phyloP scores from a whole-genome alignment of 2,797 vertebrate genomes.

The Tympanoctomys barrerae region DNA sequence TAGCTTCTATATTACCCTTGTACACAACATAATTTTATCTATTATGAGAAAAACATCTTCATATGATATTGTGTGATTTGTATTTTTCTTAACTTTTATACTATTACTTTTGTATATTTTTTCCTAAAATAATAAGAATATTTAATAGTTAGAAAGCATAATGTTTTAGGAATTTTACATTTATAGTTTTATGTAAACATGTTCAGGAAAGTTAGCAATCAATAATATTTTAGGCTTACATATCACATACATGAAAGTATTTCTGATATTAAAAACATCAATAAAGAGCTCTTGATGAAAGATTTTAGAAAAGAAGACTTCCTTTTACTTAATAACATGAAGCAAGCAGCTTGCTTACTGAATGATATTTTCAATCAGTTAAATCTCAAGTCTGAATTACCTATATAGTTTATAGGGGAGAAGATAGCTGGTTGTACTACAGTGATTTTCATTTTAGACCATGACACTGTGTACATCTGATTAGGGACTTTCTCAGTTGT shows the following conservation, averaged over 20 bases:
- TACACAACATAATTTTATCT: neutral
- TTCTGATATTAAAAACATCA: neutral
- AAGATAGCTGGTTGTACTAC: neutral
- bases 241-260: neutral
- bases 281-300: conserved; percentile 12
- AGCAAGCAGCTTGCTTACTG: neutral
- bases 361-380: conserved; percentile 36
- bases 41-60: conserved; percentile 30
- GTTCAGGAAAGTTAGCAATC: conserved; percentile 1
- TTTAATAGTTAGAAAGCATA: conserved; percentile 46
- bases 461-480: neutral
- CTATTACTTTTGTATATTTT: neutral
- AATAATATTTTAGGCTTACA: conserved; percentile 35
- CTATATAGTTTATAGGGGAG: neutral
- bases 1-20: neutral
- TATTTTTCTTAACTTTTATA: conserved; percentile 40
- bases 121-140: conserved; percentile 57
- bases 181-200: conserved; percentile 47
- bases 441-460: neutral
- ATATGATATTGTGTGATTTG: neutral
- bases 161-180: conserved; percentile 35
- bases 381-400: neutral
- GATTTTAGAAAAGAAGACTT: neutral
- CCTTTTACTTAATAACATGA: conserved; percentile 47
- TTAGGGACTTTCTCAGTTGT: neutral